Evolutionary conservation across 2,797 vertebrate species (phyloP), one percentile per base, ranked within the genome.

Genomic region (Chloroceryle amazona): DNA sequence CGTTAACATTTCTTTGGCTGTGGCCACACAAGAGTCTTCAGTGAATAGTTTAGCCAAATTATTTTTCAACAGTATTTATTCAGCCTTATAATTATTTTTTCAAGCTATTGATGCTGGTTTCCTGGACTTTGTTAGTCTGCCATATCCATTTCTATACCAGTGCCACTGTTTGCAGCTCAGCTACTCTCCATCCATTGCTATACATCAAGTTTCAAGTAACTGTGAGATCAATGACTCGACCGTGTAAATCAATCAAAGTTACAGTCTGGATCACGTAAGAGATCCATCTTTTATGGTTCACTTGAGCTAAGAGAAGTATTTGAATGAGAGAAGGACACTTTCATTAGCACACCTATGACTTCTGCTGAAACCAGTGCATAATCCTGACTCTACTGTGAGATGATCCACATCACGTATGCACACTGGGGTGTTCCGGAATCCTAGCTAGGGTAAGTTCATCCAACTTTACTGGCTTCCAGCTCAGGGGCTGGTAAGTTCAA

Each of bases 391-490:
- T 46, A 3, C 10, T 15, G 29, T 1, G 17, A 57, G 55, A 42
- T 4, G 8, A 33, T 13, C 33, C 9, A 20, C 4, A 20, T 5
- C 1, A 1, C 2, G 16, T 28, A 42, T 22, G 19, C 9, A 39
- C 66, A 35, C 9, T 8, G 3, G 6, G 23, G 4, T 41, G 22
- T 28, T 46, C 44, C 13, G 16, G 4, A 65, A 16, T 9, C 46
- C 74, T 7, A 71, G 19, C 9, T n/a, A 29, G 26, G 25, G 14
- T 31, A 71, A 82, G 46, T 22, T 46, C 33, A 35, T 11, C 11
- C 39, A 70, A 6, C 15, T 52, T 82, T 52, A 55, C 20, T 49
- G 9, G 15, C 19, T 85, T 72, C 18, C 11, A 55, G 9, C 10
- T 73, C 37, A 68, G n/a, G 3, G 5, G 10, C 39, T 72, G 37